phyloP scores from a whole-genome alignment of 2,888 invertebrate genomes.

The Dasysyrphus albostriatus region DNA sequence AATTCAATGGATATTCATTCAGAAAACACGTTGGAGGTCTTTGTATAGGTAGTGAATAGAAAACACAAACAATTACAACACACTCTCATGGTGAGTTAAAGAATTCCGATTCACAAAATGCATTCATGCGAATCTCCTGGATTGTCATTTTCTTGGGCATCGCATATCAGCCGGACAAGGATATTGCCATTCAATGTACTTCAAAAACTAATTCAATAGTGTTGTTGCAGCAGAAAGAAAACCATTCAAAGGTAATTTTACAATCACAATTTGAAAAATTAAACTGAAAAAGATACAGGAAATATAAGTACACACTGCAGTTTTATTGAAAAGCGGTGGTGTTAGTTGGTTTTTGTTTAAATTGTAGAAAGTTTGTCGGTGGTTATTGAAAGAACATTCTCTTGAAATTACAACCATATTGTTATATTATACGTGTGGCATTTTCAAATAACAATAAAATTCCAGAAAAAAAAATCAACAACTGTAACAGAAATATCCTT shows the following conservation, averaged over 20 bases:
- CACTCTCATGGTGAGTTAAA: slow-evolving; percentile 40
- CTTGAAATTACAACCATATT: not conserved
- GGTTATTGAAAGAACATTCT: slow-evolving; percentile 25
- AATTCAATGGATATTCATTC: slow-evolving; percentile 46
- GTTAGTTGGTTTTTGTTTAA: slow-evolving; percentile 42
- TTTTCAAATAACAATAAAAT: not conserved
- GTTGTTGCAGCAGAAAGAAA: slow-evolving; percentile 25
- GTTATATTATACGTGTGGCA: slow-evolving; percentile 45
- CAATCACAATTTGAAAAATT: slow-evolving; percentile 13
- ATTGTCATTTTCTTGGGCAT: slow-evolving; percentile 48
- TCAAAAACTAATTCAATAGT: slow-evolving; percentile 70
- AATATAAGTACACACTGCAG: slow-evolving; percentile 22
- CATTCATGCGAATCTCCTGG: slow-evolving; percentile 63
- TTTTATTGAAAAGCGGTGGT: slow-evolving; percentile 47
- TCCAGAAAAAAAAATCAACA: slow-evolving; percentile 34
- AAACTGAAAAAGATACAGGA: slow-evolving; percentile 56
- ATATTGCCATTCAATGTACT: slow-evolving; percentile 74
- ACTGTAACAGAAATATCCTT: slow-evolving; percentile 53
- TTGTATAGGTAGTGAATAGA: not conserved
- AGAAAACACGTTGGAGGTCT: slow-evolving; percentile 65
- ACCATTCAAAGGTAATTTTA: slow-evolving; percentile 39
- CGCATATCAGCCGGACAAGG: slow-evolving; percentile 48
- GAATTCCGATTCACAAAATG: slow-evolving; percentile 51
- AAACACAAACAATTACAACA: slow-evolving; percentile 51
- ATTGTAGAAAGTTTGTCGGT: slow-evolving; percentile 16